Evolutionary conservation across 30 jellyfish, hydroid and myxozoan genomes (phyloP), one percentile per base, ranked within the genome.

Genomic region (Pseudorhiza aurosa): DNA sequence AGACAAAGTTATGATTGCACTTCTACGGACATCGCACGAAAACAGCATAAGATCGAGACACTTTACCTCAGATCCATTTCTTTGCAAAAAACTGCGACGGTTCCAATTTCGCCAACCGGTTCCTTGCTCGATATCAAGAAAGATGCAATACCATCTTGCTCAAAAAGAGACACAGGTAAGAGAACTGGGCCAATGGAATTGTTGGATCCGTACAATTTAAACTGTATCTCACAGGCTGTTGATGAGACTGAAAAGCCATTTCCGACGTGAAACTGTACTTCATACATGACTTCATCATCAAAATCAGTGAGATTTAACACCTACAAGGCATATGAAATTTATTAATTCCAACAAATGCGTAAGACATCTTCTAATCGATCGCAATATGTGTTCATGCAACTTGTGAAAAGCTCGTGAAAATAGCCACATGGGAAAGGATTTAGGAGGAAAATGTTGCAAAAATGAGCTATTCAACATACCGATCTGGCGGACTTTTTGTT

Each of bases 141-240:
- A 22, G 90, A 78, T 1, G 82, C 75, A 6, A 78, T 63, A 8
- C 90, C 90, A 37, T 78, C 90, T 28, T 78, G 79, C 35, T 78
- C 90, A 10, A 78, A 33, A 7, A 75, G 51, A 24, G 83, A 27
- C 0, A 32, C 82, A 0, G 90, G 90, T 10, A 78, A 73, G 31
- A 26, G 5, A 32, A 78, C 11, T 18, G 90, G 90, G 30, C 82
- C 90, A 24, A 63, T 46, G 70, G 49, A 75, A 49, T 78, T 72
- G 7, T n/a, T 56, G 4, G 90, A 15, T 47, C 90, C 90, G 31
- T 43, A 62, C 11, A 64, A 30, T n/a, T 42, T 64, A 22, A 78
- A 44, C 70, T 62, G 62, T 46, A 78, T 32, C 21, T 43, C 39
- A 29, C 90, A 78, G 30, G 50, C 26, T 4, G 90, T 42, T 32